Evolutionary conservation across 2,797 vertebrate genomes (phyloP).

Genomic region (Emys orbicularis): DNA sequence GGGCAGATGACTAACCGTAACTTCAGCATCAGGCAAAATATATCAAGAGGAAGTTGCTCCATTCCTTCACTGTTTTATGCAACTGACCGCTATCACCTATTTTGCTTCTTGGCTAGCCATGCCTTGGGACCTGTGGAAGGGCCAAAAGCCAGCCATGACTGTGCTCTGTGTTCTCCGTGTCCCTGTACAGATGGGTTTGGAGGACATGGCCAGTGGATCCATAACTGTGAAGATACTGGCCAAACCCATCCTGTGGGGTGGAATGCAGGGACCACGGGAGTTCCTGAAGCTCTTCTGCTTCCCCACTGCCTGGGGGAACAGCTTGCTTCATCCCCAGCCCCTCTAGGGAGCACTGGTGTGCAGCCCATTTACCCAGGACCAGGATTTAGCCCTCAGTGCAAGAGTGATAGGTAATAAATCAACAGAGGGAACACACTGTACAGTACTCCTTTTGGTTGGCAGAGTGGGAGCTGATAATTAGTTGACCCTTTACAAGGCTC

Average conservation of each 20-base stretch:
- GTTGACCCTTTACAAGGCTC: constrained; percentile 53
- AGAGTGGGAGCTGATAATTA: constrained; percentile 51
- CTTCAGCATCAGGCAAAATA: not conserved
- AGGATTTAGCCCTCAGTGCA: constrained; percentile 14
- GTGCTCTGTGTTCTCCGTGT: not conserved
- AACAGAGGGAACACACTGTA: constrained; percentile 40
- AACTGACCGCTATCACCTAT: not conserved
- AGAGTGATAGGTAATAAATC: constrained; percentile 15
- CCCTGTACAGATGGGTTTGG: not conserved
- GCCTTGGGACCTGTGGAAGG: not conserved
- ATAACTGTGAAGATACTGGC: not conserved
- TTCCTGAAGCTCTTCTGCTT: not conserved
- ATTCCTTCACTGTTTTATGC: not conserved
- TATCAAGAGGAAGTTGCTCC: not conserved
- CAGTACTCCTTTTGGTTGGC: constrained; percentile 43
- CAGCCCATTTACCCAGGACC: not conserved
- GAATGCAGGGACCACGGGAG: not conserved
- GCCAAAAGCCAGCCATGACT: not conserved
- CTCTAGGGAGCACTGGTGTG: not conserved
- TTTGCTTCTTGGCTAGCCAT: not conserved
- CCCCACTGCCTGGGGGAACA: not conserved
- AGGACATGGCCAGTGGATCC: not conserved
- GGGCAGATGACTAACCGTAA: not conserved
- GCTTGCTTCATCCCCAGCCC: not conserved
- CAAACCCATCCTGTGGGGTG: no score